Conservation (phyloP, 2,797 vertebrate species). For the Phoebastria nigripes region DNA sequence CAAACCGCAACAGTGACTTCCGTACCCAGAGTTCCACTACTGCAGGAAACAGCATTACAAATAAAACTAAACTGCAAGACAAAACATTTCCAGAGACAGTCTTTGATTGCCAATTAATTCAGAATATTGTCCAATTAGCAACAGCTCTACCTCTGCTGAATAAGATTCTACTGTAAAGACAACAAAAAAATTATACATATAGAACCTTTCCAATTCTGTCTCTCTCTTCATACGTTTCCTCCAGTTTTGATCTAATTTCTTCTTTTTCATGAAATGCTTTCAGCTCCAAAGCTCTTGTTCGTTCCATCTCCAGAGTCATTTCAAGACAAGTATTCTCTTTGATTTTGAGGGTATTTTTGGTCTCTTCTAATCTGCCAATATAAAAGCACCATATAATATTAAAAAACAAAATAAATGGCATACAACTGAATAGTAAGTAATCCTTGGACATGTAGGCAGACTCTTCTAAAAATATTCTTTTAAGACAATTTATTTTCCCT, state of each 20-base stretch:
- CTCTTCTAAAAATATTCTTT: background rate
- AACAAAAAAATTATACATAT: background rate
- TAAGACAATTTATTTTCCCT: background rate
- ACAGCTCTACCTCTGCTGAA: background rate
- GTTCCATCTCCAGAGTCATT: constrained; percentile 67
- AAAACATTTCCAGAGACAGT: background rate
- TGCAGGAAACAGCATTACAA: background rate
- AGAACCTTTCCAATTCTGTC: constrained; percentile 69
- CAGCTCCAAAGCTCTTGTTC: constrained; percentile 72
- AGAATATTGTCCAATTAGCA: background rate
- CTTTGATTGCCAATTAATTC: background rate
- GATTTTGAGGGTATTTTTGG: constrained; percentile 52
- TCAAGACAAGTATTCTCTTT: constrained; percentile 47
- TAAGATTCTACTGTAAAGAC: background rate
- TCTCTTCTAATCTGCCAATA: constrained; percentile 66
- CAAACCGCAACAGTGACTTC: background rate
- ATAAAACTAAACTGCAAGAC: background rate
- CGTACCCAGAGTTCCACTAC: background rate
- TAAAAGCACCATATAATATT: background rate
- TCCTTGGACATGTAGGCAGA: background rate
- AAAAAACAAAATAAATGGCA: background rate
- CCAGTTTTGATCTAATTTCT: constrained; percentile 75
- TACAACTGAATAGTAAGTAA: background rate
- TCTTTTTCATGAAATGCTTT: constrained; percentile 80
- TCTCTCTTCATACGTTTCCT: constrained; percentile 73